Base-by-base conservation (phyloP, 2,113 vertebrate genomes). In the Alaudala cheleensis region DNA sequence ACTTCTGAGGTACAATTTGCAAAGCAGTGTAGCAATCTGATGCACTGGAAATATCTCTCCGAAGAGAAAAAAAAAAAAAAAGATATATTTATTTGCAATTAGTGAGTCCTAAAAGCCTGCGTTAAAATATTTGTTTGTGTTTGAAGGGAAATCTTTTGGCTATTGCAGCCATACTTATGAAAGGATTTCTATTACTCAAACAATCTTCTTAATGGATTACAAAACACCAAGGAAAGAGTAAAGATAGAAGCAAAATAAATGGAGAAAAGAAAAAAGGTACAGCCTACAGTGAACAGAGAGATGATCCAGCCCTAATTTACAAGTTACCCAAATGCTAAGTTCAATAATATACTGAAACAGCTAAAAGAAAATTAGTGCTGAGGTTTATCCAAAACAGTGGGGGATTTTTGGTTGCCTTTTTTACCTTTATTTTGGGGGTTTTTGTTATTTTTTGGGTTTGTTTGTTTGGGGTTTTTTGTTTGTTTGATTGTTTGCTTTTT, bases 381-480 rank as follows among this genome's bases (percentile, higher is more conserved):
- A 77, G 31, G 53, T 69, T 91, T 66, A 49, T 34, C 17, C 12
- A 31, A 51, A 77, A 6, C 1, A 3, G 0, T 1, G 11, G 4
- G 6, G 2, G 0, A 2, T 1, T 4, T 51, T 81, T 58, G 4
- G 7, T 50, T 65, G 12, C 4, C 2, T n/a, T 29, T 24, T 33
- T 33, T 40, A 37, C 8, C 2, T 34, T 50, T 42, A 6, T 20
- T 65, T 39, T 15, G 5, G 14, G 18, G 2, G 3, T 34, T 74
- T 65, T n/a, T 64, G 18, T 15, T 74, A 11, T 37, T 37, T 40
- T 66, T 57, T n/a, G 12, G 2, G 28, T 47, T 20, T 39, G 10
- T 17, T 45, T 16, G 2, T 31, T 49, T 31, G 9, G 3, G 5
- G 2, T 5, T 28, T 22, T 47, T 37, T 37, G 60, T 8, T 54